Percentiles rank a stretch among this genome's conserved stretches.
Evolutionary conservation across 1,140 invertebrate species (phyloP).

Genomic region (Procambarus clarkii): DNA sequence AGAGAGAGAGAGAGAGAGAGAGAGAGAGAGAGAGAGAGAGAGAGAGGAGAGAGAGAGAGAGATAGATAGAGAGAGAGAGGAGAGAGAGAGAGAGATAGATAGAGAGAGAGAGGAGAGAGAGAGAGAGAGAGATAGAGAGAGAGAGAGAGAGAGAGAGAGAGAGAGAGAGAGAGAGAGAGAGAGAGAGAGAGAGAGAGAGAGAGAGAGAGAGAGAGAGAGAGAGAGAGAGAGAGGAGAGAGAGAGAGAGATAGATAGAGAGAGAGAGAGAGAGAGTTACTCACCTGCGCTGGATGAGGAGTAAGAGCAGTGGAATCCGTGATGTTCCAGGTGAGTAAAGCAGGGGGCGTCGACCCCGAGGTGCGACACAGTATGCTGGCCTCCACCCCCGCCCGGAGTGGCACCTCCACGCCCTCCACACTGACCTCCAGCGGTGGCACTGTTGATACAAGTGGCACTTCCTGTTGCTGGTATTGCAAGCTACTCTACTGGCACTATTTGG

Average conservation of each 20-base stretch:
- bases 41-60: not conserved
- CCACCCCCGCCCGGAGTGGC: slow-evolving; percentile 41
- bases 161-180: not conserved
- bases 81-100: slow-evolving; percentile 16
- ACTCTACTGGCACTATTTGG: too few species aligned
- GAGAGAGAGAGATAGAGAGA: not conserved
- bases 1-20: too few species aligned
- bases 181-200: not conserved
- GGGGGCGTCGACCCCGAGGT: slow-evolving; percentile 58
- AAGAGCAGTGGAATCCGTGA: slow-evolving; percentile 33
- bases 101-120: not conserved
- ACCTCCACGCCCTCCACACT: slow-evolving; percentile 48
- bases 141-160: not conserved
- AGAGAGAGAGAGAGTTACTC: not conserved
- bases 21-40: not conserved
- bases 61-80: not conserved
- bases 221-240: not conserved
- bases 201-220: not conserved
- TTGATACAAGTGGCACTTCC: too few species aligned
- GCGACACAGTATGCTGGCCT: slow-evolving; percentile 36
- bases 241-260: not conserved
- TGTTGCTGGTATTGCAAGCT: too few species aligned
- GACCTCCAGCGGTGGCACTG: slow-evolving; percentile 59
- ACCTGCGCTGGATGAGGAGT: slow-evolving; percentile 47
- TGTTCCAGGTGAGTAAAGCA: slow-evolving; percentile 67